phyloP scores from a whole-genome alignment of 2,113 vertebrate genomes.

The Actenoides lindsayi region DNA sequence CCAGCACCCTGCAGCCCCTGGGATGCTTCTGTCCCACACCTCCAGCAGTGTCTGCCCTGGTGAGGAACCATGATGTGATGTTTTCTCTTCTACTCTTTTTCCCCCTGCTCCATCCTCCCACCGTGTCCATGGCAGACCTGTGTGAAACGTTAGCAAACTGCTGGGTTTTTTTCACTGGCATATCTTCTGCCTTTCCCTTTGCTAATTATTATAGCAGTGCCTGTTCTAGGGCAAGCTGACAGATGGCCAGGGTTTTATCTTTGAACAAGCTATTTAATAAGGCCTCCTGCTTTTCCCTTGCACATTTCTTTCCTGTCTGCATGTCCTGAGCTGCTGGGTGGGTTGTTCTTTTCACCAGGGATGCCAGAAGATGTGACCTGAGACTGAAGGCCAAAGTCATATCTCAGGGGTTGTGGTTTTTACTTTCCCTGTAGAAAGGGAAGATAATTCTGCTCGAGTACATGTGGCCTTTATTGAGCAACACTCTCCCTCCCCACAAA shows the following conservation, averaged over 20 bases:
- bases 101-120: not conserved
- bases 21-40: not conserved
- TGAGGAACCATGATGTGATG: fast-evolving
- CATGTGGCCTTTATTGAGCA: not conserved
- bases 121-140: not conserved
- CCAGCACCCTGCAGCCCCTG: not conserved
- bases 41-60: not conserved
- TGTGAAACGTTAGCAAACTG: not conserved
- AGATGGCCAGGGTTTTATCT: slow-evolving; percentile 52
- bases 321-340: not conserved
- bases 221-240: not conserved
- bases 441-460: not conserved
- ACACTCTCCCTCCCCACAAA: not conserved
- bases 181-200: slow-evolving; percentile 2
- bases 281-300: not conserved
- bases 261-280: slow-evolving; percentile 55
- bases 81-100: not conserved
- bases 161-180: not conserved
- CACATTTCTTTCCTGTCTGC: not conserved
- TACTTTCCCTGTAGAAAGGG: not conserved
- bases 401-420: not conserved
- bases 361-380: not conserved
- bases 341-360: not conserved
- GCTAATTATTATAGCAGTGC: slow-evolving; percentile 12
- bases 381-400: not conserved